Evolutionary conservation across 30 jellyfish, hydroid and myxozoan genomes (phyloP).

Genomic region (Cassiopea andromeda): DNA sequence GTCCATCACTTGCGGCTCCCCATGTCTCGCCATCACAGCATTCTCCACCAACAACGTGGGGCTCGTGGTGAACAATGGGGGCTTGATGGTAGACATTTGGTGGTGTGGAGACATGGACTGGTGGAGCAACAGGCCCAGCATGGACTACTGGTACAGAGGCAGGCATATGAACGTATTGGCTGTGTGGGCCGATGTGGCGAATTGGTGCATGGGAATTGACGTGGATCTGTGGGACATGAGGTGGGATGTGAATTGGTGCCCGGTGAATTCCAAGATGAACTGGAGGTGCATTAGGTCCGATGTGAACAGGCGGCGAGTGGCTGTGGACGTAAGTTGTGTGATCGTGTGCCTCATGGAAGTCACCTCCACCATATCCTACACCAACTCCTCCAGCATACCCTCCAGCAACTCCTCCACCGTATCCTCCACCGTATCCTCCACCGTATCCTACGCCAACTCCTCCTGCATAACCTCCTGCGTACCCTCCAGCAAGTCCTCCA

Average conservation of each 20-base stretch:
- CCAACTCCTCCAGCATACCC: slow-evolving; percentile 38
- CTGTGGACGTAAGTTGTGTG: slow-evolving; percentile 95
- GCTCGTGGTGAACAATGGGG: slow-evolving; percentile 95
- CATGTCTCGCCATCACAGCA: slow-evolving; percentile 72
- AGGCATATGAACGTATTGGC: slow-evolving; percentile 93
- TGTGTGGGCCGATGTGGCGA: slow-evolving; percentile 95
- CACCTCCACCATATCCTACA: slow-evolving; percentile 55
- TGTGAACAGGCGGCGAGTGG: slow-evolving; percentile 93
- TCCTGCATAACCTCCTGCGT: slow-evolving; percentile 39
- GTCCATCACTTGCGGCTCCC: slow-evolving; percentile 62
- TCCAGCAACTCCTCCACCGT: slow-evolving; percentile 40
- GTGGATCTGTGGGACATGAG: slow-evolving; percentile 94
- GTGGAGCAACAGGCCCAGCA: slow-evolving; percentile 98
- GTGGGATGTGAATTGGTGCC: slow-evolving; percentile 97
- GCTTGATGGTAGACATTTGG: slow-evolving; percentile 97
- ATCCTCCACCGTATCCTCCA: slow-evolving; percentile 44
- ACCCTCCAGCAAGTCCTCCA: slow-evolving; percentile 5
- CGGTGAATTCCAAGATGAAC: slow-evolving; percentile 95
- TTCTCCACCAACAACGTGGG: slow-evolving; percentile 84
- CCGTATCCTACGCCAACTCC: slow-evolving; percentile 10
- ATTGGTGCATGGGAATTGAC: slow-evolving; percentile 98
- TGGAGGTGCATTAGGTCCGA: slow-evolving; percentile 99
- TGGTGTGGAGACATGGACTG: slow-evolving; percentile 97
- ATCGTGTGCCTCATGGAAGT: slow-evolving; percentile 78
- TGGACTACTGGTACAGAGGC: slow-evolving; percentile 95